phyloP scores from a whole-genome alignment of 2,888 invertebrate genomes.

The Pemphredon lugubris region DNA sequence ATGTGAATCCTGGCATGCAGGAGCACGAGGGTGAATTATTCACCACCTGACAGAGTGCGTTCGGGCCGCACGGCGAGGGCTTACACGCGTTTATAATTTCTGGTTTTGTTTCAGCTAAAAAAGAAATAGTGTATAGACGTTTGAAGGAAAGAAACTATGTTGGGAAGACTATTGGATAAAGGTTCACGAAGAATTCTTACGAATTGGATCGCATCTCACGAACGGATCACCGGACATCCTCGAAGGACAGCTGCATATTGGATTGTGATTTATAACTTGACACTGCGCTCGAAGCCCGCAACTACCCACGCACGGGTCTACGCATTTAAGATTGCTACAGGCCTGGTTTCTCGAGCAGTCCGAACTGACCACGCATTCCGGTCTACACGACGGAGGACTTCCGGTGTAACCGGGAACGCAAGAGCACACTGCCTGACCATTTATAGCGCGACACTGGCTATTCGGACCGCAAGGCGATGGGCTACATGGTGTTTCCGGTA shows the following conservation, averaged over 20 bases:
- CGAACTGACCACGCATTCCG: slow-evolving; percentile 88
- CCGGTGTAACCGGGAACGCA: slow-evolving; percentile 88
- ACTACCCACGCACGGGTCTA: slow-evolving; percentile 90
- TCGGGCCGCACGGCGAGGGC: slow-evolving; percentile 88
- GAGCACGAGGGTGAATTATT: slow-evolving; percentile 91
- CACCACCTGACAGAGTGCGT: slow-evolving; percentile 84
- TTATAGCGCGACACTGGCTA: slow-evolving; percentile 88
- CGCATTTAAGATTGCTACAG: slow-evolving; percentile 91
- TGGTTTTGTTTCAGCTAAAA: slow-evolving; percentile 83
- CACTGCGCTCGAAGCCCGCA: slow-evolving; percentile 89
- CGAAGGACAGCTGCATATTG: slow-evolving; percentile 84
- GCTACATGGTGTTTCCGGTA: slow-evolving; percentile 81
- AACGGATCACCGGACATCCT: slow-evolving; percentile 84
- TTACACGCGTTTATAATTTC: slow-evolving; percentile 84
- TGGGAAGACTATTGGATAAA: no score
- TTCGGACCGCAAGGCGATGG: slow-evolving; percentile 86
- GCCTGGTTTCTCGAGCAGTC: slow-evolving; percentile 89
- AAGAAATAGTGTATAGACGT: background rate
- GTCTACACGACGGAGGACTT: slow-evolving; percentile 89
- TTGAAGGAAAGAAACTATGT: background rate
- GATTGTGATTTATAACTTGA: slow-evolving; percentile 83
- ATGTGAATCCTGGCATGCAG: slow-evolving; percentile 88
- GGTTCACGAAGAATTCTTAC: slow-evolving; percentile 40
- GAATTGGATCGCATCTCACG: slow-evolving; percentile 78
- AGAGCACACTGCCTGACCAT: slow-evolving; percentile 88